Conservation (phyloP, 2,113 vertebrate species). For the Mionectes macconnelli region DNA sequence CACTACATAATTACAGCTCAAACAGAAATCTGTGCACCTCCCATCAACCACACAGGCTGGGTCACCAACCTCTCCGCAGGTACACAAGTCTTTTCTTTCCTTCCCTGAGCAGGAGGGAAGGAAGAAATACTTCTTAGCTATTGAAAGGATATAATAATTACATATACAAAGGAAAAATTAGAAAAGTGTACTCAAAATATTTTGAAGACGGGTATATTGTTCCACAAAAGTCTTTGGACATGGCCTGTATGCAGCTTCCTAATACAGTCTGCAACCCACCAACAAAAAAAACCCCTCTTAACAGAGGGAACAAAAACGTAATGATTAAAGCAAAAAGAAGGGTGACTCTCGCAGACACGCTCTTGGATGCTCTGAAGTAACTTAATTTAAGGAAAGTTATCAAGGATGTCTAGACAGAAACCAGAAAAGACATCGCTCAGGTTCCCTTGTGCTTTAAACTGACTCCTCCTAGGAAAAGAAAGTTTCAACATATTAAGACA, state of each 20-base stretch:
- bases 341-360: background rate
- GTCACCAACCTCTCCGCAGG: background rate
- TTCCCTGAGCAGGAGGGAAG: background rate
- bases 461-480: background rate
- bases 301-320: background rate
- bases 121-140: background rate
- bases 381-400: background rate
- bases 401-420: background rate
- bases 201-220: background rate
- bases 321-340: background rate
- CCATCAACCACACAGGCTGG: background rate
- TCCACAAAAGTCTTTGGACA: background rate
- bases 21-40: background rate
- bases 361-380: background rate
- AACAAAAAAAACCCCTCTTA: background rate
- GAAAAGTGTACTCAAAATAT: background rate
- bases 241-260: background rate
- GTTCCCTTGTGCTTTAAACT: background rate
- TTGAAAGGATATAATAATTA: background rate
- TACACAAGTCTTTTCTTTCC: background rate
- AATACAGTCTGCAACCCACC: background rate
- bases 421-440: background rate
- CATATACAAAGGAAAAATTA: background rate
- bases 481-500: background rate
- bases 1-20: background rate